Evolutionary conservation across 2,797 vertebrate species (phyloP), one percentile per base, ranked within the genome.

Genomic region (Syngnathus rostellatus): DNA sequence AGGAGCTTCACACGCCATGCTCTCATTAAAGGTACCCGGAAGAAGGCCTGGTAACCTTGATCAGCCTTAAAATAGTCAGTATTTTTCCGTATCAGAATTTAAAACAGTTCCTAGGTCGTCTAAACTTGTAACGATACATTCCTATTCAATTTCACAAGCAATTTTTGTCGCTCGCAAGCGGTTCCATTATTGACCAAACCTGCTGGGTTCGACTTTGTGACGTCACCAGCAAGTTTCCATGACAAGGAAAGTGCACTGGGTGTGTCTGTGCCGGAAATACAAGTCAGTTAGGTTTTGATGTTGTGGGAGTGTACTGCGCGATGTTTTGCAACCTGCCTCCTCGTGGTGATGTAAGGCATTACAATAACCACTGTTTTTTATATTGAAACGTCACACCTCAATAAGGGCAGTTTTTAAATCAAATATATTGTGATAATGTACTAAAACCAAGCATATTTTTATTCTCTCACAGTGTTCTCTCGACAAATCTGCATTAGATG

Each of bases 231-330:
- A 8, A 61, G n/a, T 39, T 23, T 23, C 23, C 25, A 8, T 23
- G 25, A 63, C 16, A 12, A 23, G 60, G 7, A 17, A 41, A 31
- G 62, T 48, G 25, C 41, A 38, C 45, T 63, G 62, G 62, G 62
- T 37, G 62, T 50, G 62, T 63, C 23, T 31, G 39, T 23, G 17
- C 9, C 54, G 21, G 37, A 66, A 79, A 77, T 76, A 75, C 83
- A 63, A 68, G 85, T 81, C 65, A 5, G 76, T 37, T 79, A n/a
- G 6, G 39, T 61, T 79, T 72, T 70, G 39, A 62, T 23, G 11
- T 10, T 45, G 19, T 59, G 8, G 45, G 50, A n/a, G 17, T 31
- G 51, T 39, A 31, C 40, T 0, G 2, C 38, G 38, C 51, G 0
- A 0, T 8, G 5, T 46, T 63, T 6, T 8, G 41, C 39, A 72